Conservation (phyloP, 2,113 vertebrate genomes). For the Bungarus multicinctus region DNA sequence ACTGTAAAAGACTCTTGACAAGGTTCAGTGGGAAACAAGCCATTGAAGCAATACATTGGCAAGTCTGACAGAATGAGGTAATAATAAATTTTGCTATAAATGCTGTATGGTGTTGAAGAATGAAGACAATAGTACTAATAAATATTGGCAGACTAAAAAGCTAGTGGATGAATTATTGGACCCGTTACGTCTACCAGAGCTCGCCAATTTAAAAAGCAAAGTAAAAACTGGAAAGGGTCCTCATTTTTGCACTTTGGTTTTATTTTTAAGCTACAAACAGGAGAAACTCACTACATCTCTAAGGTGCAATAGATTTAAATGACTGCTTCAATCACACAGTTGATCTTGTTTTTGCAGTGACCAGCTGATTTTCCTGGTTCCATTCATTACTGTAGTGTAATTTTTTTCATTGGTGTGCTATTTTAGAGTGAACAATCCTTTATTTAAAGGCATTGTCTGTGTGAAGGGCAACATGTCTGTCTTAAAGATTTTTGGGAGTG, state of each 20-base stretch:
- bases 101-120: not conserved
- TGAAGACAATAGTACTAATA: not conserved
- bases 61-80: not conserved
- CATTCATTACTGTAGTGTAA: not conserved
- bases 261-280: not conserved
- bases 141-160: not conserved
- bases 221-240: not conserved
- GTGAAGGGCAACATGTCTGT: not conserved
- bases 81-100: not conserved
- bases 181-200: not conserved
- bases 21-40: not conserved
- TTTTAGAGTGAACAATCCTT: not conserved
- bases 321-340: not conserved
- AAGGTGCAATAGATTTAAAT: not conserved
- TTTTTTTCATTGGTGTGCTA: not conserved
- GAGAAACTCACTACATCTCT: not conserved
- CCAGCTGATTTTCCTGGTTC: not conserved
- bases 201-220: not conserved
- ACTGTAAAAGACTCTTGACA: not conserved
- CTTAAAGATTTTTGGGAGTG: not conserved
- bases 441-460: not conserved
- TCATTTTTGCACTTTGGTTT: not conserved
- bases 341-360: not conserved
- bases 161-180: not conserved
- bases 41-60: not conserved